Conservation (phyloP, 2,113 vertebrate genomes). For the Hystrix cristata region DNA sequence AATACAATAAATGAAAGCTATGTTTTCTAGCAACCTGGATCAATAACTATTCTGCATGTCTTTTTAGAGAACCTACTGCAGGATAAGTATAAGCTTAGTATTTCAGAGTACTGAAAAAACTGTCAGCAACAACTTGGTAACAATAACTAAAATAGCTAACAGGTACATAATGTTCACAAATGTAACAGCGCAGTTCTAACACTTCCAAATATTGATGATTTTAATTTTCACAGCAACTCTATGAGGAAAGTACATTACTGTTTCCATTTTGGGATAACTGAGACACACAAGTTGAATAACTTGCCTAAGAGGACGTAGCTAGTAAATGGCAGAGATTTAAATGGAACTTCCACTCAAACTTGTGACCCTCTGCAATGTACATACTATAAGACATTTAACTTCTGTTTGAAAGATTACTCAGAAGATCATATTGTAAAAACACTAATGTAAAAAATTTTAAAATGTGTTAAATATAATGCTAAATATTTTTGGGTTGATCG, state of each 20-base stretch:
- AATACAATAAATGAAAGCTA: not conserved
- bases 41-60: not conserved
- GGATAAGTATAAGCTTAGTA: not conserved
- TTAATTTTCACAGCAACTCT: not conserved
- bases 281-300: not conserved
- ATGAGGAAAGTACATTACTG: not conserved
- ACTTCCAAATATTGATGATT: not conserved
- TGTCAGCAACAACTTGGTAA: not conserved
- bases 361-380: not conserved
- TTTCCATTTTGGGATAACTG: not conserved
- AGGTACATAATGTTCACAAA: not conserved
- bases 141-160: not conserved
- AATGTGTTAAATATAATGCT: not conserved
- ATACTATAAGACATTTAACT: not conserved
- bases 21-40: not conserved
- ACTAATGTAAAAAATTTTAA: not conserved
- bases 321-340: not conserved
- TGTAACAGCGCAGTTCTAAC: not conserved
- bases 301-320: not conserved
- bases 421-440: not conserved
- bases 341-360: not conserved
- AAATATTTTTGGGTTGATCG: constrained; percentile 25
- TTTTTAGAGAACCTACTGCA: not conserved
- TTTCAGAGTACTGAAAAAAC: not conserved
- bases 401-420: not conserved